phyloP scores from a whole-genome alignment of 1,140 invertebrate species.

The Drosophila ironensis region DNA sequence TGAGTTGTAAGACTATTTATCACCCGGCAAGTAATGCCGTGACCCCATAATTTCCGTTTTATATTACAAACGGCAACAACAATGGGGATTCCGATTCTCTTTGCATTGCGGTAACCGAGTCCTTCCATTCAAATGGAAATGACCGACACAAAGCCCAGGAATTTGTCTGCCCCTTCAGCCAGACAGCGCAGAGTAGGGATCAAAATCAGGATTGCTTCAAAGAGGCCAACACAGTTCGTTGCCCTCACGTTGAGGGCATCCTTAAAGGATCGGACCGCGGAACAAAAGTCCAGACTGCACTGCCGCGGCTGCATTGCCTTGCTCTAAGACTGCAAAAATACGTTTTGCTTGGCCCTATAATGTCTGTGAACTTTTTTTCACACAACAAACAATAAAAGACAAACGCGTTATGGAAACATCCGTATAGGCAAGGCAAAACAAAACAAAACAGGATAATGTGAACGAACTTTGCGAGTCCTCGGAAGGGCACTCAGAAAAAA shows the following conservation, averaged over 20 bases:
- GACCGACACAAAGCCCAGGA: constrained; percentile 29
- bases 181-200: constrained; percentile 28
- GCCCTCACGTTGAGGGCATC: constrained; percentile 49
- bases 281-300: constrained; percentile 60
- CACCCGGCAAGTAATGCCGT: constrained; percentile 56
- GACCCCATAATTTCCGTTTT: constrained; percentile 54
- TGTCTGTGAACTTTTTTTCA: constrained; percentile 74
- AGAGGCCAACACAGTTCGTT: constrained; percentile 59
- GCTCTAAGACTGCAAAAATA: constrained; percentile 23
- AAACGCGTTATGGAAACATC: constrained; percentile 59
- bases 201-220: constrained; percentile 20
- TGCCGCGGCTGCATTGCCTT: constrained; percentile 38
- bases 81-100: constrained; percentile 15
- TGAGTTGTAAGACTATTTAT: constrained; percentile 28
- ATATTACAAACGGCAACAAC: constrained; percentile 37
- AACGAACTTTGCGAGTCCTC: constrained; percentile 59
- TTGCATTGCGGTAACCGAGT: constrained; percentile 13
- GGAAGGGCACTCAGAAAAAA: background rate
- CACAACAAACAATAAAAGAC: constrained; percentile 22
- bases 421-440: constrained; percentile 33
- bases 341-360: constrained; percentile 30
- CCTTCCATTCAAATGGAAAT: constrained; percentile 56
- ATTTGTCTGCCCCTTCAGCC: constrained; percentile 18
- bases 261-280: constrained; percentile 27
- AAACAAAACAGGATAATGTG: constrained; percentile 65